phyloP scores from a whole-genome alignment of 2,888 invertebrate genomes.

The Meghimatium bilineatum region DNA sequence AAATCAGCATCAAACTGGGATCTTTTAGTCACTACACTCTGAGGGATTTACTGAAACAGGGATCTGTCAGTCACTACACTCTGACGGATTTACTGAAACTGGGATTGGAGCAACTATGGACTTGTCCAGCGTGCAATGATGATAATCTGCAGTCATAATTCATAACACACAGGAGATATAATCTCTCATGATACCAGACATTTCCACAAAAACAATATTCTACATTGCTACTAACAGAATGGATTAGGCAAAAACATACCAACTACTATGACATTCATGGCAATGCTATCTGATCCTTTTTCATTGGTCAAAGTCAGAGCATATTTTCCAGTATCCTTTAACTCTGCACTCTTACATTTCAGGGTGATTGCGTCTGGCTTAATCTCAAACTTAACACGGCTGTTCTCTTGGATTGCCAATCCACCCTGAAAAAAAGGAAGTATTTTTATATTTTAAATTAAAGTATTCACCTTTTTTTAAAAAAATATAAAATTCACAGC shows the following conservation, averaged over 20 bases:
- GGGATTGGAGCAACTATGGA: too few relatives aligned
- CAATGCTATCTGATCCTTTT: constrained; percentile 93
- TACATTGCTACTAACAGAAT: background rate
- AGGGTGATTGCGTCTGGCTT: constrained; percentile 70
- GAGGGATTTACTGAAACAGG: too few relatives aligned
- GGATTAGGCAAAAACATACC: constrained; percentile 68
- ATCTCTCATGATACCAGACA: background rate
- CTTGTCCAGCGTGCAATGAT: too few relatives aligned
- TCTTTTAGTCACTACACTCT: too few relatives aligned
- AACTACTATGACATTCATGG: constrained; percentile 88
- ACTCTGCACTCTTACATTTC: constrained; percentile 85
- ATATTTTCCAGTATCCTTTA: constrained; percentile 94
- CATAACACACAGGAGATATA: too few relatives aligned
- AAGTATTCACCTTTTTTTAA: too few relatives aligned
- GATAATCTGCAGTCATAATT: too few relatives aligned
- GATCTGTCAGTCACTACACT: too few relatives aligned
- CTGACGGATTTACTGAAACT: too few relatives aligned
- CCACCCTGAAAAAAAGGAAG: constrained; percentile 81
- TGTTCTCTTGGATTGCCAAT: constrained; percentile 85
- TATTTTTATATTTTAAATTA: background rate
- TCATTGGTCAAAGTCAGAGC: constrained; percentile 92
- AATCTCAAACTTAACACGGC: constrained; percentile 86
- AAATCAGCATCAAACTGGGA: too few relatives aligned
- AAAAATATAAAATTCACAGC: too few relatives aligned
- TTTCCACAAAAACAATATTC: background rate